These are phyloP conservation scores for Cetoscarus ocellatus DNA, from an alignment of 2,797 vertebrate species.

Conservation along the genomic window DNA sequence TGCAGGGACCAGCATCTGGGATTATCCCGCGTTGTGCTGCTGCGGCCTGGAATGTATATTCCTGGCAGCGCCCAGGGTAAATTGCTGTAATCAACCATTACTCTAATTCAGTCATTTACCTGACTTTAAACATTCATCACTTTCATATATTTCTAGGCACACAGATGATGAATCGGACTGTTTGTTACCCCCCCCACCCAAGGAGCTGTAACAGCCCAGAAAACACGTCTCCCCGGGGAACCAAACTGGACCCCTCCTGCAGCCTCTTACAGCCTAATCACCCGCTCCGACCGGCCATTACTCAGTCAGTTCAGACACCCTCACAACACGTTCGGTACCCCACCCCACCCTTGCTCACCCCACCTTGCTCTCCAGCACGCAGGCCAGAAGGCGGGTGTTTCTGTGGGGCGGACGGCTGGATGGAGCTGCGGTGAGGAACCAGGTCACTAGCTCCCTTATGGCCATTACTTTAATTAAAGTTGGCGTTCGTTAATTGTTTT, in stretches of 20 bases:
- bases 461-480: conserved; percentile 84
- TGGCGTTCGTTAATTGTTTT: conserved; percentile 83
- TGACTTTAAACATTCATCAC: conserved; percentile 82
- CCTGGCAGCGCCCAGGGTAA: conserved; percentile 74
- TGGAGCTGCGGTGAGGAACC: conserved; percentile 54
- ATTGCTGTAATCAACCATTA: conserved; percentile 82
- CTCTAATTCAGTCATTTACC: conserved; percentile 80
- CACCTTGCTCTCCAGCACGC: conserved; percentile 28
- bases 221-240: conserved; percentile 47
- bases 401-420: conserved; percentile 35
- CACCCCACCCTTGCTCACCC: conserved; percentile 19
- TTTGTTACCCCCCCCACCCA: conserved; percentile 48
- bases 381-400: conserved; percentile 38
- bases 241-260: conserved; percentile 29
- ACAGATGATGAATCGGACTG: conserved; percentile 71
- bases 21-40: conserved; percentile 53
- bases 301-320: conserved; percentile 70
- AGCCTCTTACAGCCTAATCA: conserved; percentile 66
- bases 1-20: conserved; percentile 48
- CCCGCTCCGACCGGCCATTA: conserved; percentile 72
- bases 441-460: conserved; percentile 81
- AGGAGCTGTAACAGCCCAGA: conserved; percentile 36
- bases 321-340: conserved; percentile 65
- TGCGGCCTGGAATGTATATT: conserved; percentile 65
- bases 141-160: conserved; percentile 64